phyloP scores from a whole-genome alignment of 2,888 invertebrate genomes.

The Gymnoscelis rufifasciata region DNA sequence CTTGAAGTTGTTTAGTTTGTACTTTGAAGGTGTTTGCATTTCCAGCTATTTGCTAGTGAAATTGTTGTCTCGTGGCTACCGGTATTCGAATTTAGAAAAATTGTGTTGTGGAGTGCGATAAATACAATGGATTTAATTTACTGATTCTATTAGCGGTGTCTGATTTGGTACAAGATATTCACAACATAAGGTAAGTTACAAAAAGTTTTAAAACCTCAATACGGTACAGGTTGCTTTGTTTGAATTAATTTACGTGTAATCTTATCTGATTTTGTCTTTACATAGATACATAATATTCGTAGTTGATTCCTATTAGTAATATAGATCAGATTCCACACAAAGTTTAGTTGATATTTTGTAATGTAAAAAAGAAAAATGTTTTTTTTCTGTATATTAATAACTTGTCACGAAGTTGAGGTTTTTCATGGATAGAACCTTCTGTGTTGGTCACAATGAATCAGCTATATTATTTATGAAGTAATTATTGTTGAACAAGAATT shows the following conservation, averaged over 20 bases:
- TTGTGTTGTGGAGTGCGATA: conserved; percentile 62
- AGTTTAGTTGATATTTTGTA: no score
- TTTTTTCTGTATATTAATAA: no score
- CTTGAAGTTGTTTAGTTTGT: conserved; percentile 5
- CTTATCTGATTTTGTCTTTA: conserved; percentile 39
- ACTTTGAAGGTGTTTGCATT: not conserved
- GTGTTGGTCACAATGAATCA: no score
- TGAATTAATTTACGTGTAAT: conserved; percentile 39
- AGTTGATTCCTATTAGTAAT: conserved; percentile 25
- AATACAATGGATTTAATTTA: conserved; percentile 65
- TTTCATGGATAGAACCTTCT: no score
- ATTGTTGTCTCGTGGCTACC: conserved; percentile 34
- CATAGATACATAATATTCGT: conserved; percentile 12
- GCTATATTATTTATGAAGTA: no score
- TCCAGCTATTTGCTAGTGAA: conserved; percentile 39
- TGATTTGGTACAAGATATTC: conserved; percentile 38
- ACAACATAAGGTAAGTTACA: conserved; percentile 43
- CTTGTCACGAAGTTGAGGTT: no score
- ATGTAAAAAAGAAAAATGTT: no score
- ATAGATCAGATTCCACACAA: no score
- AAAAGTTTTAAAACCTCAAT: conserved; percentile 33
- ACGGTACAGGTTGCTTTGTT: conserved; percentile 42
- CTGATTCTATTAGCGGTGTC: conserved; percentile 42
- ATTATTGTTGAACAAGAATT: no score
- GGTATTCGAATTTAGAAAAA: conserved; percentile 32